Conservation (phyloP, 2,113 vertebrate species). For the Passer domesticus region DNA sequence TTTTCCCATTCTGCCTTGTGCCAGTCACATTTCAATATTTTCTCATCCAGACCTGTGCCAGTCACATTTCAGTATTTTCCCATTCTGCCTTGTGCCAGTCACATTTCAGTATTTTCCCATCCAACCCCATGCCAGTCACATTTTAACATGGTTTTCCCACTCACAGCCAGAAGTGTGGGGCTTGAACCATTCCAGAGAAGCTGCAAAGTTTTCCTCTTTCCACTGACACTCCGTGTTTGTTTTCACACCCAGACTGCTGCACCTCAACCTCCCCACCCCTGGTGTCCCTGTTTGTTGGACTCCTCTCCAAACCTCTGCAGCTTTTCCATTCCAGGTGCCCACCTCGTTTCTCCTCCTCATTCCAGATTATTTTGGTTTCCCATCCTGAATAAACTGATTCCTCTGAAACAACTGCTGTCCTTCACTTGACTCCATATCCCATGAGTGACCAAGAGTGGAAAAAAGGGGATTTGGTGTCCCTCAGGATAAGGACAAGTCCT, state of each 20-base stretch:
- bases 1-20: not conserved
- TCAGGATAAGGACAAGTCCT: not conserved
- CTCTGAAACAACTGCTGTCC: not conserved
- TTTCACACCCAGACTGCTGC: not conserved
- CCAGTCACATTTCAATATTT: not conserved
- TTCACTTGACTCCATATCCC: fast-evolving
- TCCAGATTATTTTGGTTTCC: not conserved
- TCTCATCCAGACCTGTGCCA: not conserved
- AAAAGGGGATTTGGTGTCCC: not conserved
- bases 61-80: not conserved
- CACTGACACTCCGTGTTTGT: not conserved
- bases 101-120: not conserved
- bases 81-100: not conserved
- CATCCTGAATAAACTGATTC: not conserved
- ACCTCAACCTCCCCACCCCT: not conserved
- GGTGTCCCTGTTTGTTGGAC: not conserved
- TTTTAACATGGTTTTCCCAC: not conserved
- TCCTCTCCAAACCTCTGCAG: not conserved
- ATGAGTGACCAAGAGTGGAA: not conserved
- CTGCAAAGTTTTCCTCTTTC: not conserved
- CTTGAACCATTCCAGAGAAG: not conserved
- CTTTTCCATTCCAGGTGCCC: not conserved
- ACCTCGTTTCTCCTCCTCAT: not conserved
- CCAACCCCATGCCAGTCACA: too few species aligned
- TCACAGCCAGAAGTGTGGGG: not conserved